phyloP scores from a whole-genome alignment of 2,888 invertebrate species.

The Euclidia mi region DNA sequence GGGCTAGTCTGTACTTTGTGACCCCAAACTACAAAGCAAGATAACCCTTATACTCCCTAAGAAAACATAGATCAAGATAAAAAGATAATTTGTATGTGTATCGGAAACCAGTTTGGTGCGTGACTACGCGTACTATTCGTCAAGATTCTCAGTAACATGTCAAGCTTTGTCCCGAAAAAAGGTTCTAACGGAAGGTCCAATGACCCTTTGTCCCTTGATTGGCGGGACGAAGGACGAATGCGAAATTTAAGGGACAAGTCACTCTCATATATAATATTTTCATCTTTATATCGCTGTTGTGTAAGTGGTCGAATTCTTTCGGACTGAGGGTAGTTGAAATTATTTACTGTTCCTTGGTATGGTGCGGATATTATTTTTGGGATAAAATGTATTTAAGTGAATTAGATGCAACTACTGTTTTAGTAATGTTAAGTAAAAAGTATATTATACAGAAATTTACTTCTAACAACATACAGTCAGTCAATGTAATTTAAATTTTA shows the following conservation, averaged over 20 bases:
- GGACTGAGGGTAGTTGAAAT: too few relatives aligned
- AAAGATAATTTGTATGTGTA: slow-evolving; percentile 18
- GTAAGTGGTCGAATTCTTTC: too few relatives aligned
- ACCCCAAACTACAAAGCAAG: not conserved
- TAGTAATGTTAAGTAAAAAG: too few relatives aligned
- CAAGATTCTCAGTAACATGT: slow-evolving; percentile 11
- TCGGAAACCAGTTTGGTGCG: slow-evolving; percentile 16
- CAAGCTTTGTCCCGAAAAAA: slow-evolving; percentile 13
- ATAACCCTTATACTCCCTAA: not conserved
- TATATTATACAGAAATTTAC: too few relatives aligned
- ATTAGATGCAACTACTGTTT: too few relatives aligned
- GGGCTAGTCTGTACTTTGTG: not conserved
- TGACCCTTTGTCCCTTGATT: slow-evolving; percentile 17
- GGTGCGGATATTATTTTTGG: too few relatives aligned
- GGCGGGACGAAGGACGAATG: slow-evolving; percentile 7
- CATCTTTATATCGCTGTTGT: too few relatives aligned
- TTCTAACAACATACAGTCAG: too few relatives aligned
- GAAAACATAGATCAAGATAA: not conserved
- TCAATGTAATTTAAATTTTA: too few relatives aligned
- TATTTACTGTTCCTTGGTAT: too few relatives aligned
- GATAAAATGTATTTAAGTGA: too few relatives aligned
- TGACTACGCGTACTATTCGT: slow-evolving; percentile 15
- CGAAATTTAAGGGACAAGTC: not conserved
- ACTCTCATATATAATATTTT: not conserved
- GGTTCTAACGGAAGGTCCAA: slow-evolving; percentile 8